phyloP scores from a whole-genome alignment of 1,140 invertebrate genomes.

The Episyrphus balteatus region DNA sequence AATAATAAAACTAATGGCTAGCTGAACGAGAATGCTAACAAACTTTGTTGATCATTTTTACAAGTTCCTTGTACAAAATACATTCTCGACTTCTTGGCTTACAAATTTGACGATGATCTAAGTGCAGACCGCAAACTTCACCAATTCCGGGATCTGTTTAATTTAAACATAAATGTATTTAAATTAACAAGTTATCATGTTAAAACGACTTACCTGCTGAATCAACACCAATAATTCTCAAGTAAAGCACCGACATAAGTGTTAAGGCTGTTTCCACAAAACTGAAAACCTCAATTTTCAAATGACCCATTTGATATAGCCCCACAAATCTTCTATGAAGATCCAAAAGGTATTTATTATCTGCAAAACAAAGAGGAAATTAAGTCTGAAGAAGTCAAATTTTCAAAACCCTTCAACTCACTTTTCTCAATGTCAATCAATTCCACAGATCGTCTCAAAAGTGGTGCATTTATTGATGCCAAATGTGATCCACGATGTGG shows the following conservation, averaged over 20 bases:
- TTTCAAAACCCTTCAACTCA: constrained; percentile 26
- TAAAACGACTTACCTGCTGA: constrained; percentile 48
- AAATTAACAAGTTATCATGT: no score
- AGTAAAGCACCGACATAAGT: constrained; percentile 53
- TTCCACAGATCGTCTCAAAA: constrained; percentile 49
- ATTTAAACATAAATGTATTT: no score
- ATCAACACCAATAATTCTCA: constrained; percentile 54
- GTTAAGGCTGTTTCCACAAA: constrained; percentile 57
- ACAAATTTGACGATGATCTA: constrained; percentile 61
- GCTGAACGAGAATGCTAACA: background rate
- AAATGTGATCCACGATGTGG: constrained; percentile 57
- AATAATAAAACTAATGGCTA: no score
- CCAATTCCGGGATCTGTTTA: constrained; percentile 59
- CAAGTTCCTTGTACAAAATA: constrained; percentile 52
- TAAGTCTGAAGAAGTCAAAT: background rate
- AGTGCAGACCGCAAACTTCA: constrained; percentile 48
- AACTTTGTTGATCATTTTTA: constrained; percentile 42
- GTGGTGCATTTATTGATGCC: constrained; percentile 51
- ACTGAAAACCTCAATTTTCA: constrained; percentile 47
- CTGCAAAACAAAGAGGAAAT: constrained; percentile 32
- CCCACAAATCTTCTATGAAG: constrained; percentile 46
- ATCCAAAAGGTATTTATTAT: constrained; percentile 47
- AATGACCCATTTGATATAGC: constrained; percentile 37
- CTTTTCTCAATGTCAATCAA: constrained; percentile 53
- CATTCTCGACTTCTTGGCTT: constrained; percentile 54